Evolutionary conservation across 2,888 invertebrate species (phyloP), one percentile per base, ranked within the genome.

Genomic region (Melieria picta): DNA sequence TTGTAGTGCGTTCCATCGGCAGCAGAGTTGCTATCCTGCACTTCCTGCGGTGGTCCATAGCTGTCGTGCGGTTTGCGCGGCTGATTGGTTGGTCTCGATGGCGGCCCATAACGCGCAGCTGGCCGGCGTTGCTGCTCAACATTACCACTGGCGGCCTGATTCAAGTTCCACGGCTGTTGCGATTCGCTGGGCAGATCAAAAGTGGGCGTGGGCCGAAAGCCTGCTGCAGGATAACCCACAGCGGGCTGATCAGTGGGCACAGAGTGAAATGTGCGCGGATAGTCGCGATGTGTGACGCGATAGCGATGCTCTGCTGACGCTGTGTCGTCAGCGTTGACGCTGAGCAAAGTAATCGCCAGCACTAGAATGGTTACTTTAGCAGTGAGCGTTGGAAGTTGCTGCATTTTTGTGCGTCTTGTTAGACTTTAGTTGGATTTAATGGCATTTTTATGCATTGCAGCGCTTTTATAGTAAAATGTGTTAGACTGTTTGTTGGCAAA

Each of bases 81-180:
- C 55, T 55, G 45, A 45, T 30, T 52, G 11, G 66, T 48, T 47
- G 57, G 47, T 11, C 71, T 71, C 16, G 73, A 55, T 11, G 74
- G 73, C 16, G 73, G 58, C n/a, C 68, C 73, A 70, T 73, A 73
- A 0, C 5, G 60, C 6, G 47, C 64, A 30, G 69, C 61, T n/a
- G 69, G 71, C 5, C 67, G 67, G 7, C 61, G 47, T 10, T 66
- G 64, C 55, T 50, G 69, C 46, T 52, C 42, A 10, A 58, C 48
- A 6, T 60, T 45, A 46, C 56, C 48, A 13, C 43, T 47, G 43
- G 58, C 60, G 11, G 7, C 57, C 11, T 43, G 67, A 42, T 42
- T 43, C 6, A 13, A 50, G 3, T 43, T 42, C 58, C 57, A 55
- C 11, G 55, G 46, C 46, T 69, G 45, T 10, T 48, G 68, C 10